Evolutionary conservation across 2,888 invertebrate species (phyloP).

Genomic region (Platycheirus albimanus): DNA sequence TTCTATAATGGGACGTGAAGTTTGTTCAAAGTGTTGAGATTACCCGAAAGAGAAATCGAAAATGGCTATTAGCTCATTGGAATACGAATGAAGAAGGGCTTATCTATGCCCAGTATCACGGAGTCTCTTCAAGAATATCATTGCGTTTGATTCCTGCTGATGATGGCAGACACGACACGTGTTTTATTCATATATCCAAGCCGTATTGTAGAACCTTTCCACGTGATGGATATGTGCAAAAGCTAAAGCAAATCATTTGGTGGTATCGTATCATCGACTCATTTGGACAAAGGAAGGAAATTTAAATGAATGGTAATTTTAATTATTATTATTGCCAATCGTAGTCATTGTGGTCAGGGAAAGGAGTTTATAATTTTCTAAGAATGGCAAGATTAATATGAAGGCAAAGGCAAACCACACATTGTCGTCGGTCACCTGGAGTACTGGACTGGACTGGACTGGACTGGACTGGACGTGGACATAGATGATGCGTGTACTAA

Average conservation of each 20-base stretch:
- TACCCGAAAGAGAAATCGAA: conserved; percentile 58
- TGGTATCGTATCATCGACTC: no score
- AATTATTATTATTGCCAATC: conserved; percentile 32
- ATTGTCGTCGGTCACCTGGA: conserved; percentile 26
- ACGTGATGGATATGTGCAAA: not conserved
- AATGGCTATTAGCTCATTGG: conserved; percentile 23
- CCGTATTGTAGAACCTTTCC: conserved; percentile 1
- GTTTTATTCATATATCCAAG: conserved; percentile 35
- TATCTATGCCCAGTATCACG: conserved; percentile 27
- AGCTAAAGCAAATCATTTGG: no score
- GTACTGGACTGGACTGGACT: no score
- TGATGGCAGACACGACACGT: conserved; percentile 59
- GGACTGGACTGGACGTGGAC: conserved; percentile 38
- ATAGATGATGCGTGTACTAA: conserved; percentile 42
- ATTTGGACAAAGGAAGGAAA: conserved; percentile 53
- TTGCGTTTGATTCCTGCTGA: conserved; percentile 31
- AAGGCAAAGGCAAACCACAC: not conserved
- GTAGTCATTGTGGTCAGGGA: conserved; percentile 52
- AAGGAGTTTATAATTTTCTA: conserved; percentile 54
- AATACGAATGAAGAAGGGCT: conserved; percentile 57
- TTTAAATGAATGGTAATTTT: conserved; percentile 57
- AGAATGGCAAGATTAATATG: conserved; percentile 35
- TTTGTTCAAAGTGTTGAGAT: conserved; percentile 39
- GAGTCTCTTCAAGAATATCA: conserved; percentile 31
- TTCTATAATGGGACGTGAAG: conserved; percentile 60